A percentile compares a stretch with the other conserved stretches of the same genome.
Evolutionary conservation across 2,797 vertebrate genomes (phyloP).

Genomic region (Coilia nasus): DNA sequence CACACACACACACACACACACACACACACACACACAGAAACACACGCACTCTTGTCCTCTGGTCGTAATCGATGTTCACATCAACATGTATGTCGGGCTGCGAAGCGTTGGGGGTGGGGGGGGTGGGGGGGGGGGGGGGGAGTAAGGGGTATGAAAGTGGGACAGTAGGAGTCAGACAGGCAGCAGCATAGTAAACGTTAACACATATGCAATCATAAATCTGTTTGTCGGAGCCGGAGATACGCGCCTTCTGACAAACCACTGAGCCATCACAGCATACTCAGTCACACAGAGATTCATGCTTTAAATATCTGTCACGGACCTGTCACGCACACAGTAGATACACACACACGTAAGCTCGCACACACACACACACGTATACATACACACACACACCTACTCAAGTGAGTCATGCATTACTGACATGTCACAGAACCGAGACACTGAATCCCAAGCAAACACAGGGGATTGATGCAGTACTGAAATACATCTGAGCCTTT

Average conservation of each 20-base stretch:
- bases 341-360: not conserved
- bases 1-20: too few species aligned
- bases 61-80: too few species aligned
- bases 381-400: not conserved
- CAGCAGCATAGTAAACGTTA: not conserved
- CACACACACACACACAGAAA: too few species aligned
- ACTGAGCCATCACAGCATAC: not conserved
- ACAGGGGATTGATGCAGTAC: not conserved
- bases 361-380: not conserved
- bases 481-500: not conserved
- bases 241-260: not conserved
- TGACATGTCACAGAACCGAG: not conserved
- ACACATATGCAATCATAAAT: not conserved
- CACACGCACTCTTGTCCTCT: too few species aligned
- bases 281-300: not conserved
- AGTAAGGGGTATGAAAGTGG: not conserved
- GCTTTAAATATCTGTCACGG: not conserved
- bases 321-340: not conserved
- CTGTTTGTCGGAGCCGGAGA: not conserved
- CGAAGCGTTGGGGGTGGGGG: too few species aligned
- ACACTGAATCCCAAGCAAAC: not conserved
- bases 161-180: not conserved
- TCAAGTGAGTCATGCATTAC: constrained; percentile 7
- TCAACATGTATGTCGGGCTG: too few species aligned
- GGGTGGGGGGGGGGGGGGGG: too few species aligned